phyloP scores from a whole-genome alignment of 2,888 invertebrate genomes.

The Dendrolimus pini region DNA sequence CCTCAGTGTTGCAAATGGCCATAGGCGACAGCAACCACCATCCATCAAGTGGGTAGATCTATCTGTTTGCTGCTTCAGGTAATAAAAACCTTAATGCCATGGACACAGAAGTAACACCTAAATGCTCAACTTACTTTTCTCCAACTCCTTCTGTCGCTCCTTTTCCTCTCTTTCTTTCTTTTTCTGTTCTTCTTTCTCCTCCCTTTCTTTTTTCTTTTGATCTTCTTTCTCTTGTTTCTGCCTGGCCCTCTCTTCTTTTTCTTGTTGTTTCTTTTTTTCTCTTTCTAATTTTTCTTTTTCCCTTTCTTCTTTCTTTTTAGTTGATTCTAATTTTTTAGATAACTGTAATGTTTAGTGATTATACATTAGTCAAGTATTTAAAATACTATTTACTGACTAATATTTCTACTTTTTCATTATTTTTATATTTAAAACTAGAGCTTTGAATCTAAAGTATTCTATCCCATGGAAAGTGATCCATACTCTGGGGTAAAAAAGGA shows the following conservation, averaged over 20 bases:
- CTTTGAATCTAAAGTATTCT: no score
- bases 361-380: background rate
- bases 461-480: no score
- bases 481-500: no score
- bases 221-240: conserved; percentile 62
- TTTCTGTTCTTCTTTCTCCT: conserved; percentile 65
- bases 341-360: conserved; percentile 35
- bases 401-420: background rate
- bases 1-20: no score
- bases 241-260: conserved; percentile 66
- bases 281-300: conserved; percentile 66
- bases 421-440: no score
- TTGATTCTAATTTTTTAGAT: conserved; percentile 75
- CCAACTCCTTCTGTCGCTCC: conserved; percentile 71
- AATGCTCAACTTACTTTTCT: conserved; percentile 58
- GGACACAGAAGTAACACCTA: no score
- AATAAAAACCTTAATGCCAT: no score
- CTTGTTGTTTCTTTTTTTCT: conserved; percentile 58
- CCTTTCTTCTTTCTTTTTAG: conserved; percentile 75
- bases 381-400: conserved; percentile 2
- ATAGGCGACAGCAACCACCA: no score
- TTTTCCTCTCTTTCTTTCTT: conserved; percentile 70
- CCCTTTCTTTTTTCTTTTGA: conserved; percentile 49
- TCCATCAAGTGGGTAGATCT: no score
- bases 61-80: no score